Evolutionary conservation across 1,140 invertebrate genomes (phyloP), one percentile per base, ranked within the genome.

Genomic region (Cydia splendana): DNA sequence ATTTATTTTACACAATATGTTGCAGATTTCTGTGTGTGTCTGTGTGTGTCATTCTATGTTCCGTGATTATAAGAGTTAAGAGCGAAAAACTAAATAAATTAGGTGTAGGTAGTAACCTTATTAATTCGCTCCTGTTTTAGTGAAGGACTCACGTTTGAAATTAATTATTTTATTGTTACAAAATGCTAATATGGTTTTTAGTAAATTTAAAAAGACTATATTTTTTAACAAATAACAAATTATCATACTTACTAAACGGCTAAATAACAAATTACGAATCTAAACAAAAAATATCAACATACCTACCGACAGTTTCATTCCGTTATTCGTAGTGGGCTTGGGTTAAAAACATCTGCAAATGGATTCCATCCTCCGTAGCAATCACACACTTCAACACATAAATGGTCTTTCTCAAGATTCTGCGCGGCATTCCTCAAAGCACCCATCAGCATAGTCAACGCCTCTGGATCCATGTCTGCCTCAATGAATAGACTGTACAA

Each of bases 401-500:
- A 71, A 42, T 82, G 65, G 18, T 78, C 73, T 48, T 76, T 76
- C 9, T 53, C 77, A 9, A 76, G 57, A 15, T 20, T 77, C 65
- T 82, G 81, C 5, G 81, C 79, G 13, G 74, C 18, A n/a, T 75
- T 57, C 65, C 74, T 78, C 24, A 82, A 18, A 71, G 79, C 78
- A 13, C 71, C 51, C 78, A 78, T 80, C 1, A 82, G 15, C 53
- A 82, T 38, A 1, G 81, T 81, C 45, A 82, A 71, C 5, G 42
- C 20, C 30, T 82, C 79, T 0, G 79, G 76, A 20, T 75, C 48
- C 79, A 82, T 79, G 28, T 82, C 81, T 13, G 81, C 75, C 65
- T 80, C 79, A 20, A 82, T 81, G 42, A 79, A 82, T 45, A 82
- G 77, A 77, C 81, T 82, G 30, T 82, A 82, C 38, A 82, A 73